phyloP scores from a whole-genome alignment of 92 coral and sea anemone species.

The Virgularia gustaviana region DNA sequence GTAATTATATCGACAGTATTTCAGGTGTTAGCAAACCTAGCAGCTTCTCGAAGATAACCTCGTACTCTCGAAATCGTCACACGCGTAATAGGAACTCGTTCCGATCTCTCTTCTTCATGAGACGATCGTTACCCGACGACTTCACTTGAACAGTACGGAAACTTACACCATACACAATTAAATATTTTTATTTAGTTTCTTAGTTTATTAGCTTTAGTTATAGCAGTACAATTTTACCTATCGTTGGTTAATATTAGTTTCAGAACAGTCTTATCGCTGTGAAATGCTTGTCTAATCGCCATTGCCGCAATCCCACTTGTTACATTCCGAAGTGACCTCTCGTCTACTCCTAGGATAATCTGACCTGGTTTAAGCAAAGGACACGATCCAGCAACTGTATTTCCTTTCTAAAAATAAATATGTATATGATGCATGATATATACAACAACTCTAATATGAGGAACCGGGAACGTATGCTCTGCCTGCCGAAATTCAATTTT shows the following conservation, averaged over 20 bases:
- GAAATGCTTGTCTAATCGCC: constrained; percentile 80
- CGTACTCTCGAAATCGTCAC: too few relatives aligned
- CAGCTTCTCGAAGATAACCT: too few relatives aligned
- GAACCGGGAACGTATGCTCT: constrained; percentile 7
- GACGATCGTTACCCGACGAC: too few relatives aligned
- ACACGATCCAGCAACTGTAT: constrained; percentile 72
- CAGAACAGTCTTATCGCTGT: constrained; percentile 59
- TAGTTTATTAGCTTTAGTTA: too few relatives aligned
- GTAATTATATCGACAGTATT: too few relatives aligned
- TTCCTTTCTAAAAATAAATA: constrained; percentile 57
- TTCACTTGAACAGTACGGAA: too few relatives aligned
- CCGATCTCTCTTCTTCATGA: too few relatives aligned
- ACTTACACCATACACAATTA: too few relatives aligned
- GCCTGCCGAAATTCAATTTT: too few relatives aligned
- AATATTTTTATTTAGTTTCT: not conserved
- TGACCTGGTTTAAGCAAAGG: constrained; percentile 77
- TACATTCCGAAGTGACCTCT: constrained; percentile 64
- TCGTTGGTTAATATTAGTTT: constrained; percentile 60
- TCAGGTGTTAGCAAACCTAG: too few relatives aligned
- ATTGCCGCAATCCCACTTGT: constrained; percentile 79
- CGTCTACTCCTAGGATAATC: constrained; percentile 69
- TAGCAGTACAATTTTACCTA: constrained; percentile 12
- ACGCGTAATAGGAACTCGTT: too few relatives aligned
- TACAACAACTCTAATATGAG: constrained; percentile 1
- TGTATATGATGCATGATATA: too few relatives aligned